phyloP scores from a whole-genome alignment of 2,113 vertebrate species.

The Pristiophorus japonicus region DNA sequence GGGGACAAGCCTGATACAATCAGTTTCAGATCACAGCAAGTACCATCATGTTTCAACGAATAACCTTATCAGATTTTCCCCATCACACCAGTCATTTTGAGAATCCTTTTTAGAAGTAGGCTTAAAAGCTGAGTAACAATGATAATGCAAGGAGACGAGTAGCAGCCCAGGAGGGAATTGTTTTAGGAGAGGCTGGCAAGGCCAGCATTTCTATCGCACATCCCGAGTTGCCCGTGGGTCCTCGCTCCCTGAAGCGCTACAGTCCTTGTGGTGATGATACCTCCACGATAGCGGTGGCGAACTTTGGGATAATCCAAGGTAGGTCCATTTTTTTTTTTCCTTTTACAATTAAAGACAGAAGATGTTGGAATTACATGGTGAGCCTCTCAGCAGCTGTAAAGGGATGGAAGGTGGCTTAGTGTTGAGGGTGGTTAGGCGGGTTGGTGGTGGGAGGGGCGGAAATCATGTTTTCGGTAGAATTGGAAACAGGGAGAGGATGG shows the following conservation, averaged over 20 bases:
- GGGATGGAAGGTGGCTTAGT: background rate
- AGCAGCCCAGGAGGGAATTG: background rate
- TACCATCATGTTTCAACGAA: background rate
- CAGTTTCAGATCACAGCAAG: background rate
- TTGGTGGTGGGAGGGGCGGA: no score
- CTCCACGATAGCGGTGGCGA: no score
- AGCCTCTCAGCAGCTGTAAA: background rate
- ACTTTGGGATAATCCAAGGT: no score
- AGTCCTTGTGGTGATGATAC: background rate
- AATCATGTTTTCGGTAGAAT: background rate
- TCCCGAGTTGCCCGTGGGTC: background rate
- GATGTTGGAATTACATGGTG: background rate
- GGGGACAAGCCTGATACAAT: background rate
- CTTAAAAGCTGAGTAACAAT: background rate
- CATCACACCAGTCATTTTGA: background rate
- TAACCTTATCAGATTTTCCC: background rate
- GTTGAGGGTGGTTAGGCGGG: background rate
- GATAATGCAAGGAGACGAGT: background rate
- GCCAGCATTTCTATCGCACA: background rate
- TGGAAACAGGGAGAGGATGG: background rate
- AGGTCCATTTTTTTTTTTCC: no score
- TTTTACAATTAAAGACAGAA: background rate
- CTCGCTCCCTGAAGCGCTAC: background rate
- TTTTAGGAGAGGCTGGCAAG: background rate
- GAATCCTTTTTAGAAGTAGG: background rate